These are phyloP conservation scores for Astreopora myriophthalma DNA, from an alignment of 64 coral and sea anemone genomes.

Conservation along the genomic window DNA sequence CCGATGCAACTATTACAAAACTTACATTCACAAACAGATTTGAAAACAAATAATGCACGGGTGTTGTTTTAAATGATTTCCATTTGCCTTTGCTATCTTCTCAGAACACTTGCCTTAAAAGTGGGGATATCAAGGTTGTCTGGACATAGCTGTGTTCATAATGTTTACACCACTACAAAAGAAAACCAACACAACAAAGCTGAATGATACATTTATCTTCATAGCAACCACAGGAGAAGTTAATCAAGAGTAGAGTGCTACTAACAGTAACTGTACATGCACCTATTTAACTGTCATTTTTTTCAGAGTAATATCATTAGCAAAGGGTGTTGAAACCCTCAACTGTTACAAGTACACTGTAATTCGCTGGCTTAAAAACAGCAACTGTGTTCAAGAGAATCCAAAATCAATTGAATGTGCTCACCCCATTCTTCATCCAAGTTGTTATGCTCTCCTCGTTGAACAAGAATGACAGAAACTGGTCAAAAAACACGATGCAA, in stretches of 20 bases:
- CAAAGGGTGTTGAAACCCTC: too few relatives aligned
- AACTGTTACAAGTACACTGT: not conserved
- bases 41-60: too few relatives aligned
- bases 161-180: slow-evolving; percentile 91
- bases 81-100: too few relatives aligned
- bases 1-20: not conserved
- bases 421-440: slow-evolving; percentile 99
- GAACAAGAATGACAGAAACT: slow-evolving; percentile 92
- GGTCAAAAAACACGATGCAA: not conserved
- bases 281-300: too few relatives aligned
- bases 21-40: not conserved
- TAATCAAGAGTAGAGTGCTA: too few relatives aligned
- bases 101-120: slow-evolving; percentile 68
- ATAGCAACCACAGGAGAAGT: too few relatives aligned
- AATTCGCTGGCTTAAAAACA: too few relatives aligned
- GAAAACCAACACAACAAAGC: not conserved
- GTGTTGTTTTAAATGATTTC: too few relatives aligned
- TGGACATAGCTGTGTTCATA: slow-evolving; percentile 97
- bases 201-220: not conserved
- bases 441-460: slow-evolving; percentile 91
- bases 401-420: not conserved
- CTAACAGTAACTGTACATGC: too few relatives aligned
- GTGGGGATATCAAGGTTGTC: slow-evolving; percentile 76
- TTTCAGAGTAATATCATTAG: too few relatives aligned
- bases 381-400: too few relatives aligned